phyloP scores from a whole-genome alignment of 2,113 vertebrate species.

The Athene cunicularia region DNA sequence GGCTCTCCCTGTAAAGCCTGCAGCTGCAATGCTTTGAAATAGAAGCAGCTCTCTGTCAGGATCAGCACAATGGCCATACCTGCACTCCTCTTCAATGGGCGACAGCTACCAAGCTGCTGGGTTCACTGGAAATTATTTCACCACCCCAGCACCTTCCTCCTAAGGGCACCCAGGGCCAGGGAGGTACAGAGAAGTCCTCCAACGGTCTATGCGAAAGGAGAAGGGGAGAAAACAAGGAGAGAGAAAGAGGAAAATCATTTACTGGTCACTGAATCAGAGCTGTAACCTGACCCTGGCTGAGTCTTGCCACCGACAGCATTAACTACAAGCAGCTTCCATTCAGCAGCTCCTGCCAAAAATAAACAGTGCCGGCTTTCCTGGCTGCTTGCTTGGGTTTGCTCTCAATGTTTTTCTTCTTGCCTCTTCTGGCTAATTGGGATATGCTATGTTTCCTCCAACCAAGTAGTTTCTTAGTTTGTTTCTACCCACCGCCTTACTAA shows the following conservation, averaged over 20 bases:
- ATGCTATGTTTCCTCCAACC: neutral
- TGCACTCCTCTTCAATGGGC: fast-evolving
- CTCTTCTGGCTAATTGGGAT: slow-evolving; percentile 40
- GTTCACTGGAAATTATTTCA: neutral
- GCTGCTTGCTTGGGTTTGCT: slow-evolving; percentile 44
- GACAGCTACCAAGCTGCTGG: neutral
- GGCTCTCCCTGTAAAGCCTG: neutral
- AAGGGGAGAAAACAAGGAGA: neutral
- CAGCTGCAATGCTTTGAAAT: neutral
- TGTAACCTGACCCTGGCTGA: slow-evolving; percentile 59
- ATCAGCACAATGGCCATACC: fast-evolving
- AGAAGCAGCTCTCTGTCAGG: neutral
- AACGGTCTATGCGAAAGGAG: neutral
- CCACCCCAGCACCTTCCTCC: neutral
- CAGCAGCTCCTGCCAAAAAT: slow-evolving; percentile 69
- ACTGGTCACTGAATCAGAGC: slow-evolving; percentile 29
- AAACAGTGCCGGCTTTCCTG: slow-evolving; percentile 59
- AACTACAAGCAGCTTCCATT: slow-evolving; percentile 70
- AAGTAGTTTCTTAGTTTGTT: neutral
- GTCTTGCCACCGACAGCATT: slow-evolving; percentile 52
- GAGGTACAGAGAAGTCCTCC: neutral
- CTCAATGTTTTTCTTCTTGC: slow-evolving; percentile 35
- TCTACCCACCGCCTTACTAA: neutral
- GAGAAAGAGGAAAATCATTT: slow-evolving; percentile 4
- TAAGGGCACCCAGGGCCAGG: neutral